Conservation (phyloP, 35 echinoderm and acorn worm species). For the Patiria miniata region DNA sequence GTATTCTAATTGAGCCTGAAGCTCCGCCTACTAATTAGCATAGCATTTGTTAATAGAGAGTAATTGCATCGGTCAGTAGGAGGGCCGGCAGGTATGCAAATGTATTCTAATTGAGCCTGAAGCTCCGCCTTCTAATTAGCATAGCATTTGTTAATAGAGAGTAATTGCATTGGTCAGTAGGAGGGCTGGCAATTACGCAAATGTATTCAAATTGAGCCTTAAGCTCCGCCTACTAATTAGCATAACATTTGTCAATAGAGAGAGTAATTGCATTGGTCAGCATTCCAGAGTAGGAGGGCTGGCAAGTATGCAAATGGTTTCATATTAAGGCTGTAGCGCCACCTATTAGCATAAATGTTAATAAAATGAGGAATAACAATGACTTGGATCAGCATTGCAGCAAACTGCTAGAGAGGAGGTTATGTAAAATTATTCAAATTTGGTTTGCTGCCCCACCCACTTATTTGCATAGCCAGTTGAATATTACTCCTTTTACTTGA, state of each 20-base stretch:
- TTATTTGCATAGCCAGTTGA: no score
- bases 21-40: not conserved
- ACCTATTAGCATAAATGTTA: no score
- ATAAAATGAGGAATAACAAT: no score
- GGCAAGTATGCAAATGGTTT: not conserved
- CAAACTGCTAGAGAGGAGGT: no score
- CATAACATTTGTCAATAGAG: not conserved
- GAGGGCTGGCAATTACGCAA: slow-evolving; percentile 73
- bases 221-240: not conserved
- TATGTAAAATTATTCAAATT: no score
- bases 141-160: not conserved
- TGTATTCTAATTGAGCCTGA: not conserved
- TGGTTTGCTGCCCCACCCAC: no score
- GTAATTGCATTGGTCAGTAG: slow-evolving; percentile 42
- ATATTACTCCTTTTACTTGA: no score
- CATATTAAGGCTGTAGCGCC: no score
- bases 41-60: not conserved
- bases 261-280: not conserved
- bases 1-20: not conserved
- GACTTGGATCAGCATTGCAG: no score
- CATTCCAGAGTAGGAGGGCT: slow-evolving; percentile 60
- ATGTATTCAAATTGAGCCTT: not conserved
- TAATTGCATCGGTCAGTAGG: slow-evolving; percentile 39
- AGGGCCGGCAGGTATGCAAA: slow-evolving; percentile 76
- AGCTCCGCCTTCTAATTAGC: not conserved